These are phyloP conservation scores for Pediacus dermestoides DNA, from an alignment of 2,888 invertebrate species.

Conservation along the genomic window DNA sequence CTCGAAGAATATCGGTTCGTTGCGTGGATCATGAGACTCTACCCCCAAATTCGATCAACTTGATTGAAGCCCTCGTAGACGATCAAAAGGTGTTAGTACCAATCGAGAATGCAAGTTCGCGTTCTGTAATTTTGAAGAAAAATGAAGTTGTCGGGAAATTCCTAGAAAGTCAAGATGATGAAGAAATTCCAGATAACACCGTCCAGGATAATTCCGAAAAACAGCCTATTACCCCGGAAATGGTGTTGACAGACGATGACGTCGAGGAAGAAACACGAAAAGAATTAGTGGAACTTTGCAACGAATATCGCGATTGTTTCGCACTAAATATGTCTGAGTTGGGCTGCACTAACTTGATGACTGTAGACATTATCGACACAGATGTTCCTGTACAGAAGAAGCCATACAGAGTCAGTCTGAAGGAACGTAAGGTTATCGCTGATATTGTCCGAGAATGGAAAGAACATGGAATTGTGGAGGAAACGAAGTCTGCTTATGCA, in stretches of 20 bases:
- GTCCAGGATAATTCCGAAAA: too few relatives aligned
- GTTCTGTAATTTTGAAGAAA: neutral
- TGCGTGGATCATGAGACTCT: neutral
- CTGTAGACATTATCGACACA: conserved; percentile 16
- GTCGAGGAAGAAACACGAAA: too few relatives aligned
- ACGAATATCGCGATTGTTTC: conserved; percentile 16
- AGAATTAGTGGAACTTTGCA: conserved; percentile 8
- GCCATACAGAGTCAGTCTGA: conserved; percentile 14
- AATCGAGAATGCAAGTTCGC: neutral
- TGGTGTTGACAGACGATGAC: too few relatives aligned
- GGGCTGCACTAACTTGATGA: conserved; percentile 15
- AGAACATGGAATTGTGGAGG: conserved; percentile 15
- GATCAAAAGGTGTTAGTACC: neutral
- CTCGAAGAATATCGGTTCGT: neutral
- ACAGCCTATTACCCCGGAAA: too few relatives aligned
- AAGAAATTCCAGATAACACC: too few relatives aligned
- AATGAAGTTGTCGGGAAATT: neutral
- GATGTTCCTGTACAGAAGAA: conserved; percentile 14
- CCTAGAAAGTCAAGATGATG: too few relatives aligned
- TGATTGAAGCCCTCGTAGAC: conserved; percentile 2
- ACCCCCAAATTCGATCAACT: neutral
- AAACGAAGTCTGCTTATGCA: conserved; percentile 21
- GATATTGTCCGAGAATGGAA: conserved; percentile 19
- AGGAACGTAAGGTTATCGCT: conserved; percentile 15
- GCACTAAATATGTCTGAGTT: conserved; percentile 15